Base-by-base conservation (phyloP, 1,140 invertebrate species). In the Aphelinus atriplicis region DNA sequence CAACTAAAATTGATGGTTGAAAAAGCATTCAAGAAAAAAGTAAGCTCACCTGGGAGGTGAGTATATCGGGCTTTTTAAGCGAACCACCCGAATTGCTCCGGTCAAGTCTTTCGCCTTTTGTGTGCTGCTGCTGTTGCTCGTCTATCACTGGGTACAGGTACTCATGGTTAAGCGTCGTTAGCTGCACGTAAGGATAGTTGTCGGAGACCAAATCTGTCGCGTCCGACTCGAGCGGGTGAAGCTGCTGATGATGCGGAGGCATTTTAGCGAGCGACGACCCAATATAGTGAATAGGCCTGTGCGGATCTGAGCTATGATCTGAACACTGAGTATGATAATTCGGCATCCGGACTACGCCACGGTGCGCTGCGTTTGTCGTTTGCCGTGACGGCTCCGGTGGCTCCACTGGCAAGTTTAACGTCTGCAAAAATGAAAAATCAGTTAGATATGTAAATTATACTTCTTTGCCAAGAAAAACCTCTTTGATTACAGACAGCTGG, bases 151-250 rank as follows among this genome's bases (percentile, higher is more conserved):
- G 94, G 88, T 96, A 96, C 72, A 93, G 92, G 86, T 96, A 96
- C 69, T 96, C 95, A 81, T 95, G 94, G 55, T 91, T 87, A 62
- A 93, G 90, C 62, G 93, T 90, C 42, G 93, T 93, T 81, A 97
- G 90, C 81, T 96, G 95, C 58, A 97, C 95, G 83, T 97, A 97
- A 26, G 94, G 93, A 86, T 95, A 94, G 79, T 90, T 91, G 78
- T 94, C 92, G 60, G 89, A 89, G 78, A 80, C 73, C 60, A 82
- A 73, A 64, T 86, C 84, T 46, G 78, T 63, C n/a, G 73, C 43
- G 7, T 64, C 76, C 26, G 80, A 71, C 79, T 46, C 84, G 75
- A 69, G 65, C 3, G 73, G 73, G 43, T 76, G 74, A 56, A 48
- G 74, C 6, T 71, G 68, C 42, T 61, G 63, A 72, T 84, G 84